Evolutionary conservation across 2,888 invertebrate species (phyloP).

Genomic region (Pemphredon lugubris): DNA sequence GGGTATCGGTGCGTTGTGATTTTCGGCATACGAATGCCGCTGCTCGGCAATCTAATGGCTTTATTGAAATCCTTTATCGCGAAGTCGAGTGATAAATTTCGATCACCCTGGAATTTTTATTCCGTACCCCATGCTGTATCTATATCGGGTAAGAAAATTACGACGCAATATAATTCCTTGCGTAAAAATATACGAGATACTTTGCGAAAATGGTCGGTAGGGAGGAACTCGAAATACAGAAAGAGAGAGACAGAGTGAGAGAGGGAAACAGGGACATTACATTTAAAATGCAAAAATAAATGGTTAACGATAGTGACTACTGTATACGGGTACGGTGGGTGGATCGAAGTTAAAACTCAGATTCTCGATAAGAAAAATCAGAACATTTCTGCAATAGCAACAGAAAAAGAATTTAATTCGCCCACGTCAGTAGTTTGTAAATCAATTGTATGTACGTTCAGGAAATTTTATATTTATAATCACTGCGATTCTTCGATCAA

Average conservation of each 20-base stretch:
- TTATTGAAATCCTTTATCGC: slow-evolving; percentile 3
- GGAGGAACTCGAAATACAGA: too few relatives aligned
- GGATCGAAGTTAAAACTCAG: slow-evolving; percentile 44
- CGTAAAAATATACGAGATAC: too few relatives aligned
- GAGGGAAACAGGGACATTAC: neutral
- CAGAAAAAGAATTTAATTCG: slow-evolving; percentile 56
- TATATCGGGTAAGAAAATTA: too few relatives aligned
- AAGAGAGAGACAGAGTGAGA: too few relatives aligned
- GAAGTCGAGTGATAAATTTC: neutral
- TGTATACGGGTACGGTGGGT: too few relatives aligned
- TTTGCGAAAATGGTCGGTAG: too few relatives aligned
- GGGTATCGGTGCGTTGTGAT: slow-evolving; percentile 3
- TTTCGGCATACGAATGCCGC: slow-evolving; percentile 18
- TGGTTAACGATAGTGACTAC: too few relatives aligned
- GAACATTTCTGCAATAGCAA: slow-evolving; percentile 20
- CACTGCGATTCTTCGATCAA: too few relatives aligned
- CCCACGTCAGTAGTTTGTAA: slow-evolving; percentile 27
- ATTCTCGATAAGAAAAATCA: slow-evolving; percentile 20
- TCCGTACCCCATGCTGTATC: too few relatives aligned
- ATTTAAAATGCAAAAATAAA: slow-evolving; percentile 9
- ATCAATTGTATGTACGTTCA: slow-evolving; percentile 30
- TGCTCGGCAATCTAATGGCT: slow-evolving; percentile 25
- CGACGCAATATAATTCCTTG: too few relatives aligned
- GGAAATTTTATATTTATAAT: slow-evolving; percentile 54
- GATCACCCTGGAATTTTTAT: neutral